Evolutionary conservation across 2,113 vertebrate genomes (phyloP).

Genomic region (Halcyon malimbica): DNA sequence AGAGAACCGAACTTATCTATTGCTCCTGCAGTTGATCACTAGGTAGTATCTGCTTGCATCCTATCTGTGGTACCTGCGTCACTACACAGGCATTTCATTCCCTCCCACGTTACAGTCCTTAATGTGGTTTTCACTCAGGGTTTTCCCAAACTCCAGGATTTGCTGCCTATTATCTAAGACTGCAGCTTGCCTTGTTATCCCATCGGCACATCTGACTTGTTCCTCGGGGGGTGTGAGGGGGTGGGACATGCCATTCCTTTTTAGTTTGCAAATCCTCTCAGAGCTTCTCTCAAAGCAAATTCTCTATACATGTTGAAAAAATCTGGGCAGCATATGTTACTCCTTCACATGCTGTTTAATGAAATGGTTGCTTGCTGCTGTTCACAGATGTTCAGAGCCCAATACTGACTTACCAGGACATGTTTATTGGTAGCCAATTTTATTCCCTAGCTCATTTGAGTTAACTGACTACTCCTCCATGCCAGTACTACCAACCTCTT

Average conservation of each 20-base stretch:
- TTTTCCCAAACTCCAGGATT: not conserved
- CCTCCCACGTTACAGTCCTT: not conserved
- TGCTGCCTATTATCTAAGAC: not conserved
- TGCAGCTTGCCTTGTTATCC: not conserved
- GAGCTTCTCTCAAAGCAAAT: not conserved
- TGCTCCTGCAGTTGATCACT: not conserved
- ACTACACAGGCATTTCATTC: not conserved
- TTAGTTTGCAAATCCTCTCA: not conserved
- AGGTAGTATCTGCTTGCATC: not conserved
- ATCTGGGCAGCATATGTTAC: not conserved
- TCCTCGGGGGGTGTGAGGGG: not conserved
- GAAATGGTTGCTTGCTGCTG: not conserved
- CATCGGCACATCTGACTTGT: not conserved
- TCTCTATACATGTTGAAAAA: not conserved
- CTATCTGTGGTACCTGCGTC: not conserved
- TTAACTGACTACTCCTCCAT: not conserved
- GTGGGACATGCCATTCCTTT: not conserved
- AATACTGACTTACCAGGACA: not conserved
- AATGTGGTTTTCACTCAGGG: not conserved
- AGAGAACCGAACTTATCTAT: not conserved
- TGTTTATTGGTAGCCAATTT: not conserved
- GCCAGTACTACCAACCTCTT: not conserved
- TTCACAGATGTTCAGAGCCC: conserved; percentile 21
- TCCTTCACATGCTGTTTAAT: not conserved
- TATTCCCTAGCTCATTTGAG: not conserved